Percentiles rank a stretch among this genome's conserved stretches.
These are phyloP conservation scores for Odontocerum albicorne DNA, from an alignment of 2,888 invertebrate genomes.

Conservation along the genomic window DNA sequence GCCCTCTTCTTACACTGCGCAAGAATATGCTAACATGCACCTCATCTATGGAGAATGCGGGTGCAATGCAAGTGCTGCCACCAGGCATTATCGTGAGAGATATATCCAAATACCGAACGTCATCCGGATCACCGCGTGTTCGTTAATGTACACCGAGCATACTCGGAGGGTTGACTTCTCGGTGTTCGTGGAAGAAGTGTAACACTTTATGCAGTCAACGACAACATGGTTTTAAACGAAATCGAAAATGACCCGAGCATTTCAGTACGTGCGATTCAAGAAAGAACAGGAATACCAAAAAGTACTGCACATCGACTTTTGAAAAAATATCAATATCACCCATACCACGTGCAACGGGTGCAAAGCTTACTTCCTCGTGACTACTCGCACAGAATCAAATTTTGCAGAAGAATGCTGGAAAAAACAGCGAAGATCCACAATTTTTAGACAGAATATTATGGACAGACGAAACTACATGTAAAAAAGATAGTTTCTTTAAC, in stretches of 20 bases:
- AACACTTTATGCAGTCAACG: neutral
- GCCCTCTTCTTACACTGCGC: no score
- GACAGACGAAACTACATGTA: no score
- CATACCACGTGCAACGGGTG: constrained; percentile 6
- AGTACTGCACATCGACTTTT: constrained; percentile 7
- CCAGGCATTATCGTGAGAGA: neutral
- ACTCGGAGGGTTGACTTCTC: neutral
- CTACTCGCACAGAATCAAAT: neutral
- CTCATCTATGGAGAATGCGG: no score
- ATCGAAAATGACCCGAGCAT: neutral
- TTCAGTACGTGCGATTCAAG: neutral
- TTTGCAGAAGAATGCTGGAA: no score
- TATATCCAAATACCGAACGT: constrained; percentile 3
- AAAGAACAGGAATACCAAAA: constrained; percentile 5
- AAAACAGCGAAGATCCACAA: no score
- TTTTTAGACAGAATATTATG: no score
- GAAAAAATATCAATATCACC: constrained; percentile 1
- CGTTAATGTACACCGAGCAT: neutral
- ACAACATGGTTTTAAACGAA: neutral
- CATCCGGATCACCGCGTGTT: neutral
- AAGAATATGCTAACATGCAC: no score
- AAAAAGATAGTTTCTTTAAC: no score
- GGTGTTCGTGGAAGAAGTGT: neutral
- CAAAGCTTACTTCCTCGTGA: constrained; percentile 1
- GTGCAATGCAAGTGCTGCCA: no score